phyloP scores from a whole-genome alignment of 2,113 vertebrate genomes.

The Oxyruncus cristatus region DNA sequence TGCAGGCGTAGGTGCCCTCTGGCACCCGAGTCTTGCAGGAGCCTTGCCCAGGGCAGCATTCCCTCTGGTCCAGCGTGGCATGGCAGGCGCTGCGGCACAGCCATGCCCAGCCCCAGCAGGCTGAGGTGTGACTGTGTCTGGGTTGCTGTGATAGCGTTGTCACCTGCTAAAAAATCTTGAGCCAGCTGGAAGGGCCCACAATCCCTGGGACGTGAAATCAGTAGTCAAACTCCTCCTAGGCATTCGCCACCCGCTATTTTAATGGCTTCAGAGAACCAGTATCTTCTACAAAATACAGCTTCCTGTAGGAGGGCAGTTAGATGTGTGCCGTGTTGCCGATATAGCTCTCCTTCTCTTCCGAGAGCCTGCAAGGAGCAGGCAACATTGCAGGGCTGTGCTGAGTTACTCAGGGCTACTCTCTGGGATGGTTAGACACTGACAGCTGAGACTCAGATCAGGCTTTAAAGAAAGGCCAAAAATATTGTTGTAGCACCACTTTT shows the following conservation, averaged over 20 bases:
- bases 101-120: rapidly evolving
- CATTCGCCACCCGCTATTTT: neutral
- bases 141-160: neutral
- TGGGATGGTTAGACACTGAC: neutral
- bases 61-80: rapidly evolving
- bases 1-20: rapidly evolving
- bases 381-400: neutral
- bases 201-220: neutral
- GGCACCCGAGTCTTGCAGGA: neutral
- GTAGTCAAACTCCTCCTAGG: neutral
- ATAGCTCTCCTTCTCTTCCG: neutral
- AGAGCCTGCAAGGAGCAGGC: neutral
- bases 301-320: neutral
- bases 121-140: neutral
- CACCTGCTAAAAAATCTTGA: neutral
- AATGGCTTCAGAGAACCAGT: neutral
- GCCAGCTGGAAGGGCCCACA: neutral
- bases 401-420: no score
- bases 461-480: neutral
- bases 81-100: rapidly evolving
- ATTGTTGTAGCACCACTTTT: neutral
- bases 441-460: neutral
- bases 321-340: neutral
- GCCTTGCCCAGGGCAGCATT: neutral
- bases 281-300: neutral